Evolutionary conservation across 2,888 invertebrate species (phyloP).

Genomic region (Tetragonula carbonaria): DNA sequence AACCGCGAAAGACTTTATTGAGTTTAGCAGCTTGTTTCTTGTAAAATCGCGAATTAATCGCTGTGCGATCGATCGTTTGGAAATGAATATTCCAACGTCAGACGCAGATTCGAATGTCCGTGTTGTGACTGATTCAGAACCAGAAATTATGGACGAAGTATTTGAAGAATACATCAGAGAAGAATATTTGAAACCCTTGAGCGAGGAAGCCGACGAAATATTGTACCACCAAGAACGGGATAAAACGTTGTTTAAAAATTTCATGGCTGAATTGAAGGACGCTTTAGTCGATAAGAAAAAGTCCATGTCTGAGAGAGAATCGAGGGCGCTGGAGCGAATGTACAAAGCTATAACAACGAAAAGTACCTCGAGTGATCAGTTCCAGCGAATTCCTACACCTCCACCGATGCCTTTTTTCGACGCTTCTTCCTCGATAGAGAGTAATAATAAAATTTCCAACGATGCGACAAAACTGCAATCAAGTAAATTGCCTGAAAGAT

Average conservation of each 20-base stretch:
- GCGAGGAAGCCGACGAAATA: slow-evolving; percentile 71
- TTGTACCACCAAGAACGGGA: slow-evolving; percentile 73
- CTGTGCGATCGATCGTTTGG: slow-evolving; percentile 14
- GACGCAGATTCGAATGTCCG: slow-evolving; percentile 39
- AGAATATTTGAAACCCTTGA: slow-evolving; percentile 77
- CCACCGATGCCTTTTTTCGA: slow-evolving; percentile 59
- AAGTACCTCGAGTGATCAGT: neutral
- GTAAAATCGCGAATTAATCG: slow-evolving; percentile 63
- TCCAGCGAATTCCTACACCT: slow-evolving; percentile 58
- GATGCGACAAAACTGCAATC: neutral
- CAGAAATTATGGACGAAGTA: slow-evolving; percentile 81
- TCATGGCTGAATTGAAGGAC: slow-evolving; percentile 81
- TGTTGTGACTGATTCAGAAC: slow-evolving; percentile 71
- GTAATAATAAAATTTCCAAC: neutral
- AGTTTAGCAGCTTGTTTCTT: slow-evolving; percentile 76
- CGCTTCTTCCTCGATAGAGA: neutral
- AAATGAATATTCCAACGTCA: slow-evolving; percentile 33
- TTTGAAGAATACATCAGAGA: slow-evolving; percentile 82
- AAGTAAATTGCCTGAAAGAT: neutral
- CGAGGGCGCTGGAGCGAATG: slow-evolving; percentile 78
- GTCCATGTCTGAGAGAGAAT: slow-evolving; percentile 80
- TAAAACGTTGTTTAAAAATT: slow-evolving; percentile 77
- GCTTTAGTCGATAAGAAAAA: slow-evolving; percentile 79
- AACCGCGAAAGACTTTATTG: slow-evolving; percentile 77
- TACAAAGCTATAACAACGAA: slow-evolving; percentile 63